These are phyloP conservation scores for Eptatretus atami DNA, from an alignment of 2,797 vertebrate species.

Conservation along the genomic window DNA sequence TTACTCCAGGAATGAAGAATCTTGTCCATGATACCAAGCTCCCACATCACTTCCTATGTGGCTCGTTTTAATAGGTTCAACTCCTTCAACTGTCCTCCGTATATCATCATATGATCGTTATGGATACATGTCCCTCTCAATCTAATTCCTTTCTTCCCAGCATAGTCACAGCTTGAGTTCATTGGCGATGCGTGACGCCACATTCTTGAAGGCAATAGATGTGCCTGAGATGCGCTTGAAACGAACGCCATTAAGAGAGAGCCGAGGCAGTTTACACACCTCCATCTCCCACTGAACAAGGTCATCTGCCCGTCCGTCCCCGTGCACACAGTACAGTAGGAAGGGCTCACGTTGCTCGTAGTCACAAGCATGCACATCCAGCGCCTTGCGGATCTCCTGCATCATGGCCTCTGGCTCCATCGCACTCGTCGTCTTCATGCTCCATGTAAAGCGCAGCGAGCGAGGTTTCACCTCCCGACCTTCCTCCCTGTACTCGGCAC, in stretches of 20 bases:
- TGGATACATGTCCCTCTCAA: too few species aligned
- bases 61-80: too few species aligned
- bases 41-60: too few species aligned
- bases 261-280: conserved; percentile 75
- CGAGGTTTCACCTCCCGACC: conserved; percentile 64
- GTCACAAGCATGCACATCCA: conserved; percentile 82
- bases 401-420: conserved; percentile 95
- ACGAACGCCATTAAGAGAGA: conserved; percentile 77
- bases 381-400: conserved; percentile 74
- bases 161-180: conserved; percentile 78
- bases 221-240: conserved; percentile 95
- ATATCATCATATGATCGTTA: too few species aligned
- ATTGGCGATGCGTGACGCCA: conserved; percentile 87
- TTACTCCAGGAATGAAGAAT: too few species aligned
- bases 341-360: conserved; percentile 85
- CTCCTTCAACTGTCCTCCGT: too few species aligned
- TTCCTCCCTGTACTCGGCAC: conserved; percentile 46
- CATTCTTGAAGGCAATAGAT: conserved; percentile 94
- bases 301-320: conserved; percentile 56
- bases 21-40: too few species aligned
- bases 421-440: conserved; percentile 92
- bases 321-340: conserved; percentile 79
- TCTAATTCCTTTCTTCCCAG: conserved; percentile 21
- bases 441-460: conserved; percentile 73
- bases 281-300: conserved; percentile 98